phyloP scores from a whole-genome alignment of 53 echinoderm and acorn worm genomes.

The Apostichopus leukothele region DNA sequence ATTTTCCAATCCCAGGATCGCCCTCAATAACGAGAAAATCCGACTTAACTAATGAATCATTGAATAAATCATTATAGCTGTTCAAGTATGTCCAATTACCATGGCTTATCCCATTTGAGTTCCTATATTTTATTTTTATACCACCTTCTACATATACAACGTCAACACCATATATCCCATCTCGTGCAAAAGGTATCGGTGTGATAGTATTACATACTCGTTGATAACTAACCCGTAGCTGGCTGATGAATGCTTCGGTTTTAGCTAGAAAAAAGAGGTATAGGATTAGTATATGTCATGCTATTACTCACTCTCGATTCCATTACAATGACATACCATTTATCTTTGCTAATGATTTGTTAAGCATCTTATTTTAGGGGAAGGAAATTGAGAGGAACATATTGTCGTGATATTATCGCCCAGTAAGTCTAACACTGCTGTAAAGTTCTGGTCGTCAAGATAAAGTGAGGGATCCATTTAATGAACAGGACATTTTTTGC shows the following conservation, averaged over 20 bases:
- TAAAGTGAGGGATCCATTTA: too few relatives aligned
- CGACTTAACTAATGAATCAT: too few relatives aligned
- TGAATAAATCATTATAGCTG: neutral
- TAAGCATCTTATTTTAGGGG: too few relatives aligned
- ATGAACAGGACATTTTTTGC: too few relatives aligned
- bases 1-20: conserved; percentile 27
- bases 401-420: too few relatives aligned
- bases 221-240: neutral
- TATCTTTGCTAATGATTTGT: too few relatives aligned
- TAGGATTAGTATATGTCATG: neutral
- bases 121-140: neutral
- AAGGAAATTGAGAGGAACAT: too few relatives aligned
- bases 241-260: neutral
- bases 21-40: neutral
- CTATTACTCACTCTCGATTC: neutral
- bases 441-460: too few relatives aligned
- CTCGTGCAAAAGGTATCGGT: neutral
- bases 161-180: neutral
- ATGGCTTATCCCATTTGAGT: neutral
- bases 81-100: neutral
- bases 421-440: too few relatives aligned
- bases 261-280: neutral
- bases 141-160: neutral
- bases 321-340: too few relatives aligned
- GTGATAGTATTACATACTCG: neutral